These are phyloP conservation scores for Diplodus sargus DNA, from an alignment of 2,797 vertebrate genomes.

Conservation along the genomic window DNA sequence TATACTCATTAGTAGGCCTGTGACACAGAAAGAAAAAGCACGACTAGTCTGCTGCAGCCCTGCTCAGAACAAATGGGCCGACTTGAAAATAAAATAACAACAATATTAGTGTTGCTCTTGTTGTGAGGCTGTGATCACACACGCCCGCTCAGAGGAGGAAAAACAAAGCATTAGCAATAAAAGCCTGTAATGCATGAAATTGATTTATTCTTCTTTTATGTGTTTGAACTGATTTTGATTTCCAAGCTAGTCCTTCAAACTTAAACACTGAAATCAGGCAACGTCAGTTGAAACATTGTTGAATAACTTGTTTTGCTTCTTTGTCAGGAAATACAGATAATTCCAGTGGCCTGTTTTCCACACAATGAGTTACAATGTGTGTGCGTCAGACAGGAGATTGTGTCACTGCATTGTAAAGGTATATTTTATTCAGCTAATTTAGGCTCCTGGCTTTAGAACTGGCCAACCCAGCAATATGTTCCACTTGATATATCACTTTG, in stretches of 20 bases:
- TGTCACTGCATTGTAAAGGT: slow-evolving; percentile 62
- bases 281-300: slow-evolving; percentile 23
- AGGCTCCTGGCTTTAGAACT: slow-evolving; percentile 65
- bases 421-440: slow-evolving; percentile 77
- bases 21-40: slow-evolving; percentile 48
- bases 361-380: slow-evolving; percentile 52
- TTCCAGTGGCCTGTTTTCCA: slow-evolving; percentile 66
- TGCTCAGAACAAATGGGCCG: slow-evolving; percentile 48
- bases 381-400: slow-evolving; percentile 63
- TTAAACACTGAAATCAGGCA: slow-evolving; percentile 43
- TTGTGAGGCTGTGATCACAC: slow-evolving; percentile 67
- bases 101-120: slow-evolving; percentile 66
- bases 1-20: slow-evolving; percentile 42
- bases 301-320: slow-evolving; percentile 43
- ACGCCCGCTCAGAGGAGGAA: slow-evolving; percentile 51
- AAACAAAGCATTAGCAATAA: slow-evolving; percentile 47
- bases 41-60: slow-evolving; percentile 9
- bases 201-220: slow-evolving; percentile 45
- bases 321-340: slow-evolving; percentile 47
- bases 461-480: slow-evolving; percentile 67
- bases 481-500: slow-evolving; percentile 74
- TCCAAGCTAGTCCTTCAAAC: slow-evolving; percentile 44
- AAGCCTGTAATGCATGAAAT: slow-evolving; percentile 49
- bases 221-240: slow-evolving; percentile 58
- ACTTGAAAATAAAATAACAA: slow-evolving; percentile 54